Evolutionary conservation across 2,888 invertebrate species (phyloP).

Genomic region (Drosophila anceps): DNA sequence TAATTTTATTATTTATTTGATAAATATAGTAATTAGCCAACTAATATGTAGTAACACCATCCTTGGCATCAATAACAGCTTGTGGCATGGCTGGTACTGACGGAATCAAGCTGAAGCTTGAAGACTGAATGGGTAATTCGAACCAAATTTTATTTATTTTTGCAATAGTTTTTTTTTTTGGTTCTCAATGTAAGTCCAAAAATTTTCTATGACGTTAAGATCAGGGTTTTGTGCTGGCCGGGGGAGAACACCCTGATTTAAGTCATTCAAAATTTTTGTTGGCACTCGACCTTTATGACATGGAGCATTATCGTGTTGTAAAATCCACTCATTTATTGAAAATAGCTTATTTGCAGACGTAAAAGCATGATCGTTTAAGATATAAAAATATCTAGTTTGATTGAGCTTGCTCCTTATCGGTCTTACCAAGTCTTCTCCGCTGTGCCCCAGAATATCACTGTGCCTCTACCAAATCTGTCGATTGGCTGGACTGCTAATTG

Average conservation of each 20-base stretch:
- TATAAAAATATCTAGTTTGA: too few relatives aligned
- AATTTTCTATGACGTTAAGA: not conserved
- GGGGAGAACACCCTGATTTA: constrained; percentile 11
- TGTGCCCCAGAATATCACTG: too few relatives aligned
- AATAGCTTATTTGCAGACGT: too few relatives aligned
- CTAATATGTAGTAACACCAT: not conserved
- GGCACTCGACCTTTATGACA: not conserved
- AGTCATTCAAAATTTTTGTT: constrained; percentile 1
- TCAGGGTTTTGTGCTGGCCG: constrained; percentile 5
- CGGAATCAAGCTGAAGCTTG: not conserved
- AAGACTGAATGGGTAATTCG: not conserved
- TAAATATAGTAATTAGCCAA: not conserved
- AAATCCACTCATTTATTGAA: too few relatives aligned
- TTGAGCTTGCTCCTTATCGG: too few relatives aligned
- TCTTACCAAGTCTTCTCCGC: too few relatives aligned
- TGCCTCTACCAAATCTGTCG: too few relatives aligned
- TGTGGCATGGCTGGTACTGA: not conserved
- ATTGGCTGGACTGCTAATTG: too few relatives aligned
- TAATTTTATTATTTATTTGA: not conserved
- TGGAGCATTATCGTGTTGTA: too few relatives aligned
- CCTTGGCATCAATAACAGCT: constrained; percentile 12
- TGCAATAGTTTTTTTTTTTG: too few relatives aligned
- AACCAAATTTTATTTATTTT: not conserved
- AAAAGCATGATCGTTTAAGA: too few relatives aligned
- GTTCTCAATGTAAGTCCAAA: not conserved